These are phyloP conservation scores for Hapalemur alaotrensis DNA, from an alignment of 2,797 vertebrate species.

Conservation along the genomic window DNA sequence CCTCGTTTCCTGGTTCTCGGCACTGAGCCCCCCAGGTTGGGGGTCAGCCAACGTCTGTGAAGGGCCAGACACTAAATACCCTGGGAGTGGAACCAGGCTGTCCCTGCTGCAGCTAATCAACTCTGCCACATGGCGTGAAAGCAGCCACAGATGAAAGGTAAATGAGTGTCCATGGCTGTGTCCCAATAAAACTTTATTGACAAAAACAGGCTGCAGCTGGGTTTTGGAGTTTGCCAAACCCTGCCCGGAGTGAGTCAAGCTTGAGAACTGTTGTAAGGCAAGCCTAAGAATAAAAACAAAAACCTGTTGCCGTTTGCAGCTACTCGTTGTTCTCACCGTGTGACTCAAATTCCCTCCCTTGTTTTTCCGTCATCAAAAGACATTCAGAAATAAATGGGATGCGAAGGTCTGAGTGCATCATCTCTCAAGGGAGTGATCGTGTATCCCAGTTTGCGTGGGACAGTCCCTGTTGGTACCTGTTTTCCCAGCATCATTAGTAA, in stretches of 20 bases:
- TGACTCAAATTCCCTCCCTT: not conserved
- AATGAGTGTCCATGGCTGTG: no score
- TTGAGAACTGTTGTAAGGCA: not conserved
- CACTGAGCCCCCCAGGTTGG: rapidly evolving
- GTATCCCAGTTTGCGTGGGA: no score
- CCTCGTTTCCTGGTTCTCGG: not conserved
- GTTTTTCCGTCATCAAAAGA: not conserved
- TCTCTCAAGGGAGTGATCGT: no score
- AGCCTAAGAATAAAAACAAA: not conserved
- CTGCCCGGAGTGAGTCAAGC: not conserved
- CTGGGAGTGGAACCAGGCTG: rapidly evolving
- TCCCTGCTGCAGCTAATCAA: not conserved
- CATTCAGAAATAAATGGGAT: not conserved
- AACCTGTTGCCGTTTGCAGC: not conserved
- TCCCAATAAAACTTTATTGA: slow-evolving; percentile 30
- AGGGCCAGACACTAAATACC: not conserved
- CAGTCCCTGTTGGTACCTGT: not conserved
- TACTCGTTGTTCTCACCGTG: not conserved
- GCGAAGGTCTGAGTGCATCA: not conserved
- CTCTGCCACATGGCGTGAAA: not conserved
- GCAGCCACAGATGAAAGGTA: no score
- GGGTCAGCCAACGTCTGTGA: no score
- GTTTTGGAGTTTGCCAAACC: not conserved
- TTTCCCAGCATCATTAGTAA: not conserved
- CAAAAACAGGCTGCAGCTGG: not conserved